Base-by-base conservation (phyloP, 53 echinoderm and acorn worm species). In the Henricia sp. region DNA sequence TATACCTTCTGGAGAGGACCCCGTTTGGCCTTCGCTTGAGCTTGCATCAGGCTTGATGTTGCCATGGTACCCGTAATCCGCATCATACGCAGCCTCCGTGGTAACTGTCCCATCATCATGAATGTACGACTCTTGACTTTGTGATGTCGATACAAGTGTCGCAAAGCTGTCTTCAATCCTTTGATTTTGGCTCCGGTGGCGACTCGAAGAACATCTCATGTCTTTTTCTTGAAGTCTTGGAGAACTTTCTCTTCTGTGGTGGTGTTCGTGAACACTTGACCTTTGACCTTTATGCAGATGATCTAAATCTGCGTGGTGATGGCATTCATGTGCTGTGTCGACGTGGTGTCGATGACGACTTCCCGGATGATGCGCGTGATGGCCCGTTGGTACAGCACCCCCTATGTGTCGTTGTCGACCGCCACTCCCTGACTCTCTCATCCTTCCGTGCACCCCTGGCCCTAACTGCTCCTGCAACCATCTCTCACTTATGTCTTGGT, bases 201-300 rank as follows among this genome's bases (percentile, higher is more conserved):
- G n/a, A 29, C 59, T 32, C 19, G 29, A 37, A 48, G 78, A 48
- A 30, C 34, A 11, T 6, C 38, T 27, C 19, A 26, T n/a, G 23
- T 38, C 39, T 1, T 52, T 19, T 51, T 17, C 72, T 9, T 52
- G n/a, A n/a, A n/a, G 29, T 27, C 39, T 37, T 13, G 19, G 37
- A 28, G 66, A 66, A 37, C 17, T 66, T 17, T 55, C 75, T 6
- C n/a, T 38, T 35, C 16, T 34, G 62, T 32, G 30, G 29, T 72
- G 52, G 13, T 44, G 4, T 27, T 37, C 26, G 40, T 26, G 9
- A 1, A 38, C 74, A 16, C 10, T 28, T 63, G 64, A 63, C 78
- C 48, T 78, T 21, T 78, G 78, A 78, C 78, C 78, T 20, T 78
- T 56, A 46, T 78, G 63, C 41, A 17, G 33, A 64, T 29, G 19